A percentile compares a stretch with the other conserved stretches of the same genome.
phyloP scores from a whole-genome alignment of 2,888 invertebrate genomes.

The Parapristionchus giblindavisi region DNA sequence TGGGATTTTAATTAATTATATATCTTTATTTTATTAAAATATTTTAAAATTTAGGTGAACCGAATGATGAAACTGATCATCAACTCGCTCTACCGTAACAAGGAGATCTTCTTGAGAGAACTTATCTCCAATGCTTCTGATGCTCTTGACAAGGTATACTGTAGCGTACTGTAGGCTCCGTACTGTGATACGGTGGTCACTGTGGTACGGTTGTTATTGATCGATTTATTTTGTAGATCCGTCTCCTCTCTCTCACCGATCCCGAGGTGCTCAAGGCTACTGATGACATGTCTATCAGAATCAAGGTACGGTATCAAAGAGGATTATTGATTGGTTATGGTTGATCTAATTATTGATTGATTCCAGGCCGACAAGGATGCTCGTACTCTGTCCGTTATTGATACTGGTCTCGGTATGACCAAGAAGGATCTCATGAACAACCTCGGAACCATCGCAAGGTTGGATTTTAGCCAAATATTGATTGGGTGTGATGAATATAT shows the following conservation, averaged over 20 bases:
- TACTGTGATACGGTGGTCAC: no score
- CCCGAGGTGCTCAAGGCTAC: slow-evolving; percentile 81
- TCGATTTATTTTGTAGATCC: slow-evolving; percentile 75
- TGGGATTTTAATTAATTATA: neutral
- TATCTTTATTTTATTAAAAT: neutral
- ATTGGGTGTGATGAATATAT: neutral
- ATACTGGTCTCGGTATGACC: slow-evolving; percentile 90
- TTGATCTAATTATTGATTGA: neutral
- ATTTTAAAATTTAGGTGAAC: slow-evolving; percentile 74
- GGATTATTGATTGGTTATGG: neutral
- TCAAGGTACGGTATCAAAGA: slow-evolving; percentile 75
- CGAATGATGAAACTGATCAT: slow-evolving; percentile 99
- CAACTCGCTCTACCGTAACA: slow-evolving; percentile 97
- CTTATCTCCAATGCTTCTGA: slow-evolving; percentile 98
- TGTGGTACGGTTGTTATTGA: no score
- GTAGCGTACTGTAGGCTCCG: neutral
- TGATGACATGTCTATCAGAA: slow-evolving; percentile 86
- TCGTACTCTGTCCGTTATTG: slow-evolving; percentile 89
- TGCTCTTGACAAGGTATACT: slow-evolving; percentile 85
- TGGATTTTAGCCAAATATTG: neutral
- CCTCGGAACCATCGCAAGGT: slow-evolving; percentile 89
- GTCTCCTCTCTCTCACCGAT: slow-evolving; percentile 89
- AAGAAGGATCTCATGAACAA: slow-evolving; percentile 90
- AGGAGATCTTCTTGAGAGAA: slow-evolving; percentile 86
- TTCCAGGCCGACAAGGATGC: slow-evolving; percentile 85